Percentiles rank a stretch among this genome's conserved stretches.
These are phyloP conservation scores for Polydrusus tereticollis DNA, from an alignment of 2,888 invertebrate genomes.

Conservation along the genomic window DNA sequence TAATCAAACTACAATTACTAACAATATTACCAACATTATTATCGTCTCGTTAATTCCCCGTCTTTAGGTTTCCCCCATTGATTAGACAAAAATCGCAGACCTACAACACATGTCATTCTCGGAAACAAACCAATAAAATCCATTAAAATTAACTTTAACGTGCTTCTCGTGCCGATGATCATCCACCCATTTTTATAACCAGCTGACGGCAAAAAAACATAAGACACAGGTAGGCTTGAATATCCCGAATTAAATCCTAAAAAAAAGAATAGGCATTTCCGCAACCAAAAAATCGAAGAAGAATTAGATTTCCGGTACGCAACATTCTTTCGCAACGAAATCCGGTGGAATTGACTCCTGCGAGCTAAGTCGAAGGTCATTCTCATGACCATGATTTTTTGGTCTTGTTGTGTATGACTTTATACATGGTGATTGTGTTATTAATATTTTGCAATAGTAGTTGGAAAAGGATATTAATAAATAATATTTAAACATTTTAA, in stretches of 20 bases:
- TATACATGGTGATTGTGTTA: slow-evolving; percentile 22
- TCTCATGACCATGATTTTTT: slow-evolving; percentile 33
- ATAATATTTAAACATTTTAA: too few relatives aligned
- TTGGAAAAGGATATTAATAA: too few relatives aligned
- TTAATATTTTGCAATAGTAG: background rate
- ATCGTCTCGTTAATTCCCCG: background rate
- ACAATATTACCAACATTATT: too few relatives aligned
- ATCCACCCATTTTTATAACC: background rate
- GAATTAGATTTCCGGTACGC: slow-evolving; percentile 28
- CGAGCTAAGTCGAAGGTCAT: slow-evolving; percentile 4
- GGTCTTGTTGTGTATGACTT: slow-evolving; percentile 13
- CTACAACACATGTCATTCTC: slow-evolving; percentile 19
- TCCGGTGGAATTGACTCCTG: slow-evolving; percentile 3
- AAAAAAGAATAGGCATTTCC: slow-evolving; percentile 24
- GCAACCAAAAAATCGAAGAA: slow-evolving; percentile 24
- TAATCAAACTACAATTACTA: too few relatives aligned
- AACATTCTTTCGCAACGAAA: slow-evolving; percentile 34
- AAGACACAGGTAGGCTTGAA: background rate
- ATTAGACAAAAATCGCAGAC: slow-evolving; percentile 1
- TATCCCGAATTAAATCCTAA: background rate
- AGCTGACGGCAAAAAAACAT: slow-evolving; percentile 7
- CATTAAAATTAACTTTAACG: slow-evolving; percentile 15
- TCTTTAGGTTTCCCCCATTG: background rate
- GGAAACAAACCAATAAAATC: slow-evolving; percentile 3
- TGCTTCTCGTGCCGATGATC: slow-evolving; percentile 1